Evolutionary conservation across 2,797 vertebrate genomes (phyloP).

Genomic region (Cyclura pinguis): DNA sequence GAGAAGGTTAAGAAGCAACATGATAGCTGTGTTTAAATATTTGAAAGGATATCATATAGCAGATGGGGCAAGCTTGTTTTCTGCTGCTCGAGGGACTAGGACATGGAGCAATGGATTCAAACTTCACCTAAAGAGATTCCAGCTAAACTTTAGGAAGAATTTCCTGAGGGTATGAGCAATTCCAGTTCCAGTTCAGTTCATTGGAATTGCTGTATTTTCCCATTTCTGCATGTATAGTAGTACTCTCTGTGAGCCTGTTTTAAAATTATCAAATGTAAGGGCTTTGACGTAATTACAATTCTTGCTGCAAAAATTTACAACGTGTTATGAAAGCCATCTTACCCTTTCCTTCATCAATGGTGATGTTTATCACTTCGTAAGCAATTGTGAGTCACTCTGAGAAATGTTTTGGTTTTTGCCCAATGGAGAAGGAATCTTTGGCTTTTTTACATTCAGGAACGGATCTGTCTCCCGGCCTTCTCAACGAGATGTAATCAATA

Average conservation of each 20-base stretch:
- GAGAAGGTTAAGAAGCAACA: no score
- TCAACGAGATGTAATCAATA: constrained; percentile 63
- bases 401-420: accelerated
- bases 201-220: no score
- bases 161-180: no score
- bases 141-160: no score
- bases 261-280: neutral
- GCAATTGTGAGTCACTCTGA: constrained; percentile 20
- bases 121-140: no score
- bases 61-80: no score
- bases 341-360: neutral
- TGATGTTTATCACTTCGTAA: constrained; percentile 52
- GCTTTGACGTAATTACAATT: constrained; percentile 54
- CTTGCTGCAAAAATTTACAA: constrained; percentile 22
- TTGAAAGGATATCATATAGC: no score
- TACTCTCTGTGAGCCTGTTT: neutral
- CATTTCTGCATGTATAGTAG: no score
- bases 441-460: neutral
- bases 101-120: no score
- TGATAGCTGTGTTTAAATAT: no score
- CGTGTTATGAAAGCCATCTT: constrained; percentile 42
- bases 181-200: no score
- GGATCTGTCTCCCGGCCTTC: constrained; percentile 36
- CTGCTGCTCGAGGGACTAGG: no score
- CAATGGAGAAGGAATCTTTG: accelerated